These are phyloP conservation scores for Poeciliopsis occidentalis DNA, from an alignment of 2,113 vertebrate species.

Conservation along the genomic window DNA sequence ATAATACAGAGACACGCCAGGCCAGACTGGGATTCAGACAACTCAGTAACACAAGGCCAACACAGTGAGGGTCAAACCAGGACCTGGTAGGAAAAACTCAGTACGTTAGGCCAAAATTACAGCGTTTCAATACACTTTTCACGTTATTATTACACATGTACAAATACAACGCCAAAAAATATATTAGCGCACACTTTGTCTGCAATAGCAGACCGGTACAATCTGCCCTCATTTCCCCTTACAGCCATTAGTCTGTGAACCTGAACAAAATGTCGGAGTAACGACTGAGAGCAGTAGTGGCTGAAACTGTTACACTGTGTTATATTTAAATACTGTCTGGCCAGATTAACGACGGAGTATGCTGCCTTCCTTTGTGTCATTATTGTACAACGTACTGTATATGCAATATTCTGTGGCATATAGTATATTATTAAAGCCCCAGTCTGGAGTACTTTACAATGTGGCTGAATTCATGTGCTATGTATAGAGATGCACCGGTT, in stretches of 20 bases:
- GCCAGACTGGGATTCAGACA: slow-evolving; percentile 75
- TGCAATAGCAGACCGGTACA: background rate
- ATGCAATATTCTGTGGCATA: slow-evolving; percentile 47
- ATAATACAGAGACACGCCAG: slow-evolving; percentile 79
- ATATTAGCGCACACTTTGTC: background rate
- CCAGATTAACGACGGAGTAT: slow-evolving; percentile 39
- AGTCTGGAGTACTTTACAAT: slow-evolving; percentile 22
- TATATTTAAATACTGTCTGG: slow-evolving; percentile 36
- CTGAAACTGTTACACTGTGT: slow-evolving; percentile 62
- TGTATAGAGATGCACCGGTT: too few species aligned
- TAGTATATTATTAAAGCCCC: slow-evolving; percentile 28
- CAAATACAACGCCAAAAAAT: slow-evolving; percentile 20
- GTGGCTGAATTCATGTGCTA: background rate
- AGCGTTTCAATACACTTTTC: background rate
- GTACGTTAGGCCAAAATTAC: background rate
- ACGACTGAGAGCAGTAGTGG: slow-evolving; percentile 7
- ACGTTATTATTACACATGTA: background rate
- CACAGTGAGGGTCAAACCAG: slow-evolving; percentile 67
- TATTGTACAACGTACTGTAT: slow-evolving; percentile 31
- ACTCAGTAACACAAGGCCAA: slow-evolving; percentile 25
- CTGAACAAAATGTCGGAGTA: background rate
- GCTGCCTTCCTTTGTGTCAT: slow-evolving; percentile 57
- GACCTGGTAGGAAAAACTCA: slow-evolving; percentile 20
- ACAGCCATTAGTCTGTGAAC: background rate
- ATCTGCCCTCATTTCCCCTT: background rate